Base-by-base conservation (phyloP, 2,797 vertebrate species). In the Astyanax mexicanus region DNA sequence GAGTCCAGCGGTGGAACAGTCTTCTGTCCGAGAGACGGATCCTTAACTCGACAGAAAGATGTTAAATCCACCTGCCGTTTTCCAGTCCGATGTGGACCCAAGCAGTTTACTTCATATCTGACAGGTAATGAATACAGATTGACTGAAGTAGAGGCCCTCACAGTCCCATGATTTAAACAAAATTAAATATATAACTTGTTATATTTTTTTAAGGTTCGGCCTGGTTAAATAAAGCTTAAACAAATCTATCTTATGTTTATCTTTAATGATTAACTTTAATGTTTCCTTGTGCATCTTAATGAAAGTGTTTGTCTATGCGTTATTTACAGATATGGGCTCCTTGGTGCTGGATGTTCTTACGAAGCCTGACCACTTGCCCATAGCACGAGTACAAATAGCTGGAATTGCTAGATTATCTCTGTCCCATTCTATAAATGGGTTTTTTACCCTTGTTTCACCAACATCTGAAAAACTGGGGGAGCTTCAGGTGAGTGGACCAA, bases 391-490 rank as follows among this genome's bases (percentile, higher is more conserved):
- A 72, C 91, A 97, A 66, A 94, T 99, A 60, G 80, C 75, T 0
- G 92, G 91, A 0, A 91, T 99, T 71, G 89, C 95, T 13, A 90
- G 88, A 69, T 94, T 99, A 1, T 95, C 96, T 75, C 89, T 95
- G 72, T 94, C 91, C 64, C 91, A 93, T 78, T 91, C 95, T 2
- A 93, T 99, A 78, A 91, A 73, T 83, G 96, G 97, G 12, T 94
- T 93, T 89, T 99, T 97, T 81, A 82, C 93, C 6, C 81, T 99
- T 51, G 27, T 97, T 70, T 99, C 98, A 5, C 93, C 96, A 0
- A 90, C 92, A 0, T 96, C 94, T n/a, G 93, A 96, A 74, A 98
- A 97, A 84, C 88, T 99, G 3, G 98, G 97, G 80, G 96, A 99
- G 86, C 86, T 99, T 60, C 95, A 99, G 95, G 98, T 98, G 85